A percentile compares a stretch with the other conserved stretches of the same genome.
These are phyloP conservation scores for Plebejus melissa DNA, from an alignment of 2,888 invertebrate species.

Conservation along the genomic window DNA sequence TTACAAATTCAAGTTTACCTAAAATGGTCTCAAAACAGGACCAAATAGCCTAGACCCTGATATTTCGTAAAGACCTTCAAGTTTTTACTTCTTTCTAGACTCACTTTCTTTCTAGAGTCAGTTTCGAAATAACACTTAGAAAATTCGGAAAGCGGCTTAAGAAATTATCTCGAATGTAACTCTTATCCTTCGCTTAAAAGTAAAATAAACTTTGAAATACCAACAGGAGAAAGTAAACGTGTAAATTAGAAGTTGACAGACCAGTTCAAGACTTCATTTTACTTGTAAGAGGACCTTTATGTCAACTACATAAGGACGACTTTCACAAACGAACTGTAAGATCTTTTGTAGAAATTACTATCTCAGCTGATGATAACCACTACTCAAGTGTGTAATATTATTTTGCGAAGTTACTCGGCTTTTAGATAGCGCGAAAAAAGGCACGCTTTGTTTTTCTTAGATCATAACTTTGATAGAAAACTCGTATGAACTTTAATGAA, in stretches of 20 bases:
- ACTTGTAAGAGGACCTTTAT: not conserved
- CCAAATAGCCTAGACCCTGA: constrained; percentile 5
- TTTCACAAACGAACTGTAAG: not conserved
- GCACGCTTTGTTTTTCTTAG: not conserved
- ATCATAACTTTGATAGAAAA: not conserved
- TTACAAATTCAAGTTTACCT: not conserved
- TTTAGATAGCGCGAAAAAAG: too few species aligned
- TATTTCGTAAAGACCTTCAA: not conserved
- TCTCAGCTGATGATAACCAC: not conserved
- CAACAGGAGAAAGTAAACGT: not conserved
- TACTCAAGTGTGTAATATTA: too few species aligned
- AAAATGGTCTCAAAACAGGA: constrained; percentile 6
- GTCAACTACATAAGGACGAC: not conserved
- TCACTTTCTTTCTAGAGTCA: not conserved
- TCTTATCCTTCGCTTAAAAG: not conserved
- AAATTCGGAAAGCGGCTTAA: not conserved
- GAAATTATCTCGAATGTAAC: not conserved
- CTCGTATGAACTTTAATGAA: not conserved
- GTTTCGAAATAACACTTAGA: not conserved
- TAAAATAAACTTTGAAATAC: not conserved
- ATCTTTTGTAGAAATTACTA: not conserved
- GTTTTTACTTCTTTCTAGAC: not conserved
- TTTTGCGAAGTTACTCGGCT: too few species aligned
- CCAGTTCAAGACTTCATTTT: not conserved
- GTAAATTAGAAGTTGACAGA: constrained; percentile 15